phyloP scores from a whole-genome alignment of 2,113 vertebrate genomes.

The Butastur rufipennis region DNA sequence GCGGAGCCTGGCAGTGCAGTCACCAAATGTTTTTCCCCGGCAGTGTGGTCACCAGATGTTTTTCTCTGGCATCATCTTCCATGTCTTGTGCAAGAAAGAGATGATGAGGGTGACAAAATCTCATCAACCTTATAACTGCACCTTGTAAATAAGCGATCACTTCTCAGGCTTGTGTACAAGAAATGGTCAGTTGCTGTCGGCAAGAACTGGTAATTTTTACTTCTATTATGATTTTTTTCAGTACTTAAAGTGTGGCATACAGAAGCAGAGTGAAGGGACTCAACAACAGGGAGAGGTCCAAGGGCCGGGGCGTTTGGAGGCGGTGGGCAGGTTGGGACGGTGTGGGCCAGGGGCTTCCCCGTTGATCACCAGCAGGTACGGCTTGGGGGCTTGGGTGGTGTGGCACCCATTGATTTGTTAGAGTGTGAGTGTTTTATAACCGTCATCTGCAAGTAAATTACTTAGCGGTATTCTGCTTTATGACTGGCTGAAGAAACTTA shows the following conservation, averaged over 20 bases:
- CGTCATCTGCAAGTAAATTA: constrained; percentile 62
- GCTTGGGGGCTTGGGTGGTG: neutral
- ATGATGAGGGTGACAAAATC: neutral
- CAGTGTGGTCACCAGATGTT: neutral
- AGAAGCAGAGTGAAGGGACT: no score
- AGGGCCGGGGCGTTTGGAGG: neutral
- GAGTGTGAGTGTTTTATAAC: constrained; percentile 57
- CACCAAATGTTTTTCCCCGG: neutral
- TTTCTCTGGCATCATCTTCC: neutral
- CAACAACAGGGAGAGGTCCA: neutral
- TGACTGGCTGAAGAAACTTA: constrained; percentile 68
- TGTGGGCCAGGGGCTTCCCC: neutral
- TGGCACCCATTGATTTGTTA: constrained; percentile 41
- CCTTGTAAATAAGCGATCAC: fast-evolving
- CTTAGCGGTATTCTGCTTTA: constrained; percentile 63
- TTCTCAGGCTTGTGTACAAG: fast-evolving
- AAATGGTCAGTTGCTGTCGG: fast-evolving
- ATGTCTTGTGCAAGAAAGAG: neutral
- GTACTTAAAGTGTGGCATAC: fast-evolving
- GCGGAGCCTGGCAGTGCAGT: fast-evolving
- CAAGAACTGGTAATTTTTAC: neutral
- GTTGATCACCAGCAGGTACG: neutral
- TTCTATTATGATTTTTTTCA: fast-evolving
- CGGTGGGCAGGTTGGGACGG: fast-evolving
- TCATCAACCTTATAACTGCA: fast-evolving